Evolutionary conservation across 2,888 invertebrate genomes (phyloP).

Genomic region (Lasioglossum morio): DNA sequence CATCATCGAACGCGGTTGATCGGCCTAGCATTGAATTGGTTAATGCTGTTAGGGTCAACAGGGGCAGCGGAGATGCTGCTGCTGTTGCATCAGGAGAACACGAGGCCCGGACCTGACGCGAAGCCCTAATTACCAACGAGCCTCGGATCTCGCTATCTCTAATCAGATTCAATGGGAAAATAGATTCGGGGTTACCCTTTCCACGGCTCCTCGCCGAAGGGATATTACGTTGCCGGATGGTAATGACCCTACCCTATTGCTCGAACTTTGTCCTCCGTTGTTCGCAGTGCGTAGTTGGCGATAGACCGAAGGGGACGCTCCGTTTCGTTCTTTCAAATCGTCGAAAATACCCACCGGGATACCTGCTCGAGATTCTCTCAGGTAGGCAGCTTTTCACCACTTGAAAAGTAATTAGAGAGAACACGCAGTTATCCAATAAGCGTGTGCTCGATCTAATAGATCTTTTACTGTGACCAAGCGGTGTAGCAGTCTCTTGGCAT

Average conservation of each 20-base stretch:
- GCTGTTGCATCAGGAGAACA: neutral
- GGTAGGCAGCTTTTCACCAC: constrained; percentile 38
- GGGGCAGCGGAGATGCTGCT: neutral
- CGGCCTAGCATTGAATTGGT: constrained; percentile 24
- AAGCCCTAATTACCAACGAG: constrained; percentile 46
- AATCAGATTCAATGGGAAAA: constrained; percentile 77
- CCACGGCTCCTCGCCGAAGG: constrained; percentile 61
- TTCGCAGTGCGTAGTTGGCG: constrained; percentile 67
- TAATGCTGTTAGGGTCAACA: constrained; percentile 36
- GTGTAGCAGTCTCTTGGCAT: neutral
- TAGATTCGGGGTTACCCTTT: constrained; percentile 68
- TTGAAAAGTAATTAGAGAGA: neutral
- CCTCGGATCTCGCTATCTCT: constrained; percentile 62
- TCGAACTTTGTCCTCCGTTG: constrained; percentile 58
- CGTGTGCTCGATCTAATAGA: neutral
- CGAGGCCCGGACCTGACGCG: neutral
- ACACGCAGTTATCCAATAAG: neutral
- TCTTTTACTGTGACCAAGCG: neutral
- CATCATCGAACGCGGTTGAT: neutral
- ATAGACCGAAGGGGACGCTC: constrained; percentile 58
- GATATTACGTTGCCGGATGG: constrained; percentile 71
- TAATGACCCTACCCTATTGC: constrained; percentile 69
- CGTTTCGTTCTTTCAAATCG: constrained; percentile 33
- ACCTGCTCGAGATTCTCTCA: neutral
- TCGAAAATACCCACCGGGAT: constrained; percentile 16